Conservation (phyloP, 2,888 invertebrate genomes). For the Hemicrepidius hirtus region DNA sequence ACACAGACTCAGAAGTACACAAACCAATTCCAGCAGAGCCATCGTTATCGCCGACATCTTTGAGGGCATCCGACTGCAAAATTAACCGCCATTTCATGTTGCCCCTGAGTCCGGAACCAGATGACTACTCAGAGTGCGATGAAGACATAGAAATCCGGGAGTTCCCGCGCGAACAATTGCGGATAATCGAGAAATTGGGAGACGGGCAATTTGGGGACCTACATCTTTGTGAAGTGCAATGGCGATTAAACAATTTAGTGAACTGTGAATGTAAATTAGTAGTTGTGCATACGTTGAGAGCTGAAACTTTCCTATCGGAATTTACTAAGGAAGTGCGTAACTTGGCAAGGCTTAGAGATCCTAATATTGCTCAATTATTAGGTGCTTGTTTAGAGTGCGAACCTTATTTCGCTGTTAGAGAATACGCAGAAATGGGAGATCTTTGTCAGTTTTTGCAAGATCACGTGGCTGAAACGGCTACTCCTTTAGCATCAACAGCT, state of each 20-base stretch:
- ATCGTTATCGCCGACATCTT: slow-evolving; percentile 67
- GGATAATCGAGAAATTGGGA: slow-evolving; percentile 85
- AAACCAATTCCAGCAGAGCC: slow-evolving; percentile 62
- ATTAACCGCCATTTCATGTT: slow-evolving; percentile 69
- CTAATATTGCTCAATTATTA: slow-evolving; percentile 82
- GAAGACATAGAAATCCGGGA: slow-evolving; percentile 74
- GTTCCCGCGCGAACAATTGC: slow-evolving; percentile 83
- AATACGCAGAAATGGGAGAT: slow-evolving; percentile 86
- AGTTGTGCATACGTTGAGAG: slow-evolving; percentile 83
- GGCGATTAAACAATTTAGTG: slow-evolving; percentile 52
- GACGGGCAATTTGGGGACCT: slow-evolving; percentile 86
- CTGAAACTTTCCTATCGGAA: slow-evolving; percentile 78
- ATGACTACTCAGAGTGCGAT: slow-evolving; percentile 73
- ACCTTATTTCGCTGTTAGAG: slow-evolving; percentile 85
- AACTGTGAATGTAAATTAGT: slow-evolving; percentile 75
- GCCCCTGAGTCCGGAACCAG: slow-evolving; percentile 69
- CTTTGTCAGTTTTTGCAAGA: slow-evolving; percentile 89
- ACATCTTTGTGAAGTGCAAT: slow-evolving; percentile 78
- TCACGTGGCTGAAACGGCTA: slow-evolving; percentile 84
- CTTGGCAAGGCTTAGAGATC: slow-evolving; percentile 81
- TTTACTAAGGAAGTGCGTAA: slow-evolving; percentile 84
- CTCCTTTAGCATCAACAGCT: slow-evolving; percentile 77
- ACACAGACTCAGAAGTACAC: slow-evolving; percentile 57
- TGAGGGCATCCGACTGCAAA: slow-evolving; percentile 68
- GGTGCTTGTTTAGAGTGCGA: slow-evolving; percentile 84